Conservation (phyloP, 2,888 invertebrate genomes). For the Dioctria linearis region DNA sequence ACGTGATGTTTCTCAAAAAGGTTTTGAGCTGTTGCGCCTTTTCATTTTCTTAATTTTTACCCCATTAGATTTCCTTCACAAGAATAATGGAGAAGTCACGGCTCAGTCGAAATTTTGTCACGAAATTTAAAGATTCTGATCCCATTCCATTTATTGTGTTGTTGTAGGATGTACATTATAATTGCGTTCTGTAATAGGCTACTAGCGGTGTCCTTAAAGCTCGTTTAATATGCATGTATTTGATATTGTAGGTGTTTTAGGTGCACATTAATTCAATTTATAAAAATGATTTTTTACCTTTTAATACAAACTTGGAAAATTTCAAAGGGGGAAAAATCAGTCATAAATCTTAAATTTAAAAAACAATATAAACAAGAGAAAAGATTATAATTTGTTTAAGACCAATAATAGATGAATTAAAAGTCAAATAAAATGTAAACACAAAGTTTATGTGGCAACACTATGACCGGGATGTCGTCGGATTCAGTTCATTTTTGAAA, state of each 20-base stretch:
- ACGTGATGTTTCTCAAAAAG: not conserved
- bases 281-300: too few relatives aligned
- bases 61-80: not conserved
- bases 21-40: conserved; percentile 42
- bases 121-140: not conserved
- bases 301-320: too few relatives aligned
- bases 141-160: not conserved
- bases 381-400: too few relatives aligned
- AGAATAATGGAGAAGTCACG: not conserved
- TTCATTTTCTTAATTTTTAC: not conserved
- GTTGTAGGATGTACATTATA: conserved; percentile 9
- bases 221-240: not conserved
- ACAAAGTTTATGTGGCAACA: too few relatives aligned
- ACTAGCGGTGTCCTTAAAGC: conserved; percentile 43
- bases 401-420: too few relatives aligned
- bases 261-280: not conserved
- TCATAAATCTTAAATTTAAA: too few relatives aligned
- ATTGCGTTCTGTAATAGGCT: conserved; percentile 41
- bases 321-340: too few relatives aligned
- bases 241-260: not conserved
- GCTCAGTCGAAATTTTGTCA: not conserved
- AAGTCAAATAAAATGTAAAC: too few relatives aligned
- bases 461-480: too few relatives aligned
- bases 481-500: too few relatives aligned
- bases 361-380: too few relatives aligned